phyloP scores from a whole-genome alignment of 2,888 invertebrate genomes.

The Netelia inedita region DNA sequence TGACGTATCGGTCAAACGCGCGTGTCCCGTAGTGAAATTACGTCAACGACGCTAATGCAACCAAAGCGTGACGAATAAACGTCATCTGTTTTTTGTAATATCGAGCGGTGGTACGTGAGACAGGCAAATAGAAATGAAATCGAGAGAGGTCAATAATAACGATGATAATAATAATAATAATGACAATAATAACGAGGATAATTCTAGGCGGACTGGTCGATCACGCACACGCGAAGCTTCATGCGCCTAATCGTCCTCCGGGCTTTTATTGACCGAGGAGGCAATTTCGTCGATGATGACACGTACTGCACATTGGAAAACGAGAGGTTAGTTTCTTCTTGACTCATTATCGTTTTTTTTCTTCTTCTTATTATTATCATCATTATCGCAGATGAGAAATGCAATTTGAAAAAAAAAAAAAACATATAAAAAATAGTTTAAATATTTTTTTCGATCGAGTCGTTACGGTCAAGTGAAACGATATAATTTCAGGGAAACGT shows the following conservation, averaged over 20 bases:
- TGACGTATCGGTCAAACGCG: conserved; percentile 1
- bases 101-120: background rate
- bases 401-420: background rate
- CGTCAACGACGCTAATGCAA: conserved; percentile 34
- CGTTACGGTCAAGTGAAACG: too few relatives aligned
- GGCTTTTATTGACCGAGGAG: conserved; percentile 68
- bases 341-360: too few relatives aligned
- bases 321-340: background rate
- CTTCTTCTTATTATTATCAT: too few relatives aligned
- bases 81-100: conserved; percentile 70
- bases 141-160: conserved; percentile 58
- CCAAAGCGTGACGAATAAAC: conserved; percentile 64
- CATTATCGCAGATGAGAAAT: too few relatives aligned
- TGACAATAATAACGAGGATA: conserved; percentile 18
- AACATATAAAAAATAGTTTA: background rate
- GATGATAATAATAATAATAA: conserved; percentile 64
- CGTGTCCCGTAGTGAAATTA: conserved; percentile 36
- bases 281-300: conserved; percentile 72
- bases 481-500: background rate
- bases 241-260: conserved; percentile 74
- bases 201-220: conserved; percentile 54
- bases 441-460: too few relatives aligned
- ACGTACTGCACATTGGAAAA: too few relatives aligned
- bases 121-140: conserved; percentile 54
- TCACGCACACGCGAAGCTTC: conserved; percentile 72